Conservation (phyloP, 2,888 invertebrate genomes). For the Epirrita christyi region DNA sequence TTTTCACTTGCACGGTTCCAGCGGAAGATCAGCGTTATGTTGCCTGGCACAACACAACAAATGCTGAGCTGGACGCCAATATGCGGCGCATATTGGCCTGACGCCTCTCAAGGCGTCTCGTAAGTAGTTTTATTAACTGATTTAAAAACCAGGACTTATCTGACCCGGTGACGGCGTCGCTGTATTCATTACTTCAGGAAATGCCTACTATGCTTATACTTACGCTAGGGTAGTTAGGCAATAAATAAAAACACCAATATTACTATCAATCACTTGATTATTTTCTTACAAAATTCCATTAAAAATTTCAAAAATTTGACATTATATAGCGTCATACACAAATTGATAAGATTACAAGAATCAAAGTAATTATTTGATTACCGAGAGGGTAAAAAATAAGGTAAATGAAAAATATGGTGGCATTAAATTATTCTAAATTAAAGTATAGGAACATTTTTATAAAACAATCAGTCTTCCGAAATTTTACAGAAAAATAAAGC, state of each 20-base stretch:
- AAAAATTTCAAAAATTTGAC: constrained; percentile 84
- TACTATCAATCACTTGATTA: constrained; percentile 82
- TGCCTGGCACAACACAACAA: too few relatives aligned
- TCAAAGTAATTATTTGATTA: constrained; percentile 72
- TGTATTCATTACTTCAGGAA: too few relatives aligned
- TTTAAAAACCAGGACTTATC: too few relatives aligned
- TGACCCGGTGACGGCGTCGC: too few relatives aligned
- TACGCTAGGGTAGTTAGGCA: neutral
- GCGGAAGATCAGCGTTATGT: too few relatives aligned
- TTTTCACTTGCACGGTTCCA: too few relatives aligned
- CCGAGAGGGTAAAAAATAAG: constrained; percentile 74
- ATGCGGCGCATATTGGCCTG: too few relatives aligned
- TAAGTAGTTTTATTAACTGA: too few relatives aligned
- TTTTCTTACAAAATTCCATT: constrained; percentile 83
- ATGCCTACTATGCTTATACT: too few relatives aligned
- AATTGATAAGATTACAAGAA: constrained; percentile 80
- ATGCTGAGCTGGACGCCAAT: too few relatives aligned
- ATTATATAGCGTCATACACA: constrained; percentile 83
- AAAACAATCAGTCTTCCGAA: constrained; percentile 75
- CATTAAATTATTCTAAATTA: constrained; percentile 83
- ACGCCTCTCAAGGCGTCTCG: too few relatives aligned
- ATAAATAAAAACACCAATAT: constrained; percentile 62
- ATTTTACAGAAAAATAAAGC: constrained; percentile 77
- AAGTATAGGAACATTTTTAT: constrained; percentile 83
- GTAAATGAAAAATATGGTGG: constrained; percentile 77